Base-by-base conservation (phyloP, 2,888 invertebrate genomes). In the Halocaridina rubra region DNA sequence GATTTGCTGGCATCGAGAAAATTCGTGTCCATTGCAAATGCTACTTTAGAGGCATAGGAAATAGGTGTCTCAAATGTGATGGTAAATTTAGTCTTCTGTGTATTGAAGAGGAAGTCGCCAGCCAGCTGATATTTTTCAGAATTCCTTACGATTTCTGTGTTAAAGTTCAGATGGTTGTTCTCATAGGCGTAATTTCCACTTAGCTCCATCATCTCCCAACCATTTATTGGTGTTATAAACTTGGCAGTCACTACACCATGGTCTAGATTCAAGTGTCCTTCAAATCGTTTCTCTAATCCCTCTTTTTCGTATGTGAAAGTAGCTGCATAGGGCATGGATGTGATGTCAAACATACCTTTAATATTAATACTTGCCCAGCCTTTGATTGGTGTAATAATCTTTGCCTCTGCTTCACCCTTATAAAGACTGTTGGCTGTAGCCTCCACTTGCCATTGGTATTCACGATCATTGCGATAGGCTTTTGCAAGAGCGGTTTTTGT, bases 371-470 rank as follows among this genome's bases (percentile, higher is more conserved):
- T n/a, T 3, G 53, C 80, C 79, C 74, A 80, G 10, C 80, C 84
- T 32, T 22, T 1, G n/a, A 84, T 8, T 27, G 84, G 79, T 32
- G 84, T 75, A 1, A 24, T 74, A n/a, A 84, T 22, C 19, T 59
- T 80, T 32, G 75, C 24, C 0, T 19, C 10, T 29, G 75, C 64
- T n/a, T 53, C 19, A 7, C 79, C 79, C 74, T 79, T 79, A 1
- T 67, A 19, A 16, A 29, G 33, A 27, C 80, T 75, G 7, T 79
- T 67, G 32, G 75, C 29, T 30, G 79, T 32, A 7, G 69, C 79
- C 24, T 84, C 84, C 32, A 84, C 7, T 29, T 72, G 46, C 84
- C 84, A 84, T 8, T 53, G 46, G 75, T 75, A 84, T 5, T 29
- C n/a, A 22, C n/a, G 19, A 3, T 84, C 80, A 53, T 84, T 75